Base-by-base conservation (phyloP, 2,888 invertebrate species). In the Philereme transversata region DNA sequence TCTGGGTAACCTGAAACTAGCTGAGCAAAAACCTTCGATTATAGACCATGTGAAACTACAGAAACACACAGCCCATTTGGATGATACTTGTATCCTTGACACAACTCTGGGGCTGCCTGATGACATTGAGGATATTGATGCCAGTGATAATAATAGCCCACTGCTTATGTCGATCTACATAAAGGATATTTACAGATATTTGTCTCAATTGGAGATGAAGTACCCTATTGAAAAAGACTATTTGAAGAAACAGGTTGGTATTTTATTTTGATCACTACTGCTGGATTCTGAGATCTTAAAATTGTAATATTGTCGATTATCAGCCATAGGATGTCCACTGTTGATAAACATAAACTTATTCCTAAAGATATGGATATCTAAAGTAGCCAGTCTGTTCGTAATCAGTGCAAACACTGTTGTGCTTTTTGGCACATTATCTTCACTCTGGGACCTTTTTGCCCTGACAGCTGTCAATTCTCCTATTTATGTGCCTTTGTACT, bases 121-220 rank as follows among this genome's bases (percentile, higher is more conserved):
- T 48, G 87, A 90, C 56, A 92, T 95, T 66, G 95, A 95, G 73
- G 95, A 97, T 74, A 96, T 97, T 80, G 98, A 98, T 77, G 93
- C 93, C 10, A 94, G 94, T 51, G 96, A 97, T 77, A 93, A 89
- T 45, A 93, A 94, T 48, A 97, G 97, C 83, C 96, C 97, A 4
- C 93, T 96, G 71, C 93, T 97, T 72, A 96, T 97, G 79, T 94
- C 96, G 10, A 95, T 96, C 71, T 99, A 98, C 83, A 96, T 97
- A 40, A 96, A 96, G 68, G 98, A 99, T 74, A 99, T 99, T 79
- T 98, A 97, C 80, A 89, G 92, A 11, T 97, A 99, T 87, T 93
- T 99, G 78, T 94, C 94, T 67, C 87, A 93, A 51, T 84, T 98
- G 64, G 99, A 99, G 93, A 81, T 83, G 11, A 92, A 94, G 69